Evolutionary conservation across 2,888 invertebrate species (phyloP), one percentile per base, ranked within the genome.

Genomic region (Troides aeacus): DNA sequence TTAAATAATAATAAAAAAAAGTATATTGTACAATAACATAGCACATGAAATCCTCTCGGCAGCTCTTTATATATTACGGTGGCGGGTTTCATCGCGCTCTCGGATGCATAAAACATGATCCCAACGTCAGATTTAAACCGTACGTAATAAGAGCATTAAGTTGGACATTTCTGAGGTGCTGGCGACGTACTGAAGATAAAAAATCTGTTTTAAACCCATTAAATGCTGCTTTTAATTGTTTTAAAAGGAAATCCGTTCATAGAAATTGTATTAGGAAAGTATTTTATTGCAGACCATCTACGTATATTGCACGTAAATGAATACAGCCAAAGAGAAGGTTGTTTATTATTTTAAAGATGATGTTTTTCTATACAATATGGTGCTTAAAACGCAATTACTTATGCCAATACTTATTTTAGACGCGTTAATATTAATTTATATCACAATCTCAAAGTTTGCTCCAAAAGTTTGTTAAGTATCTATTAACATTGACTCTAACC

Each of bases 31-130:
- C 66, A 60, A 66, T 70, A 69, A 61, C 69, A 64, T 82, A 87
- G 84, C 86, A 87, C 84, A 84, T 84, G 83, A 88, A 87, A 88
- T 87, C 85, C 86, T 84, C 82, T 86, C 84, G 83, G 81, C 79
- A 81, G 81, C 80, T 83, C 83, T 87, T 88, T 86, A 86, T 89
- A 87, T 87, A 87, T 89, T 87, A 87, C 85, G 84, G 83, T 83
- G 80, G 88, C 85, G 86, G 69, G 89, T 89, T 87, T 88, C 89
- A 86, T 86, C 89, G 89, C 86, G 84, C 85, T 86, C 88, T 86
- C 81, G 85, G 87, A 92, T 92, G 91, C 91, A 92, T 92, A 90
- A 92, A 90, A 91, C 92, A 91, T 92, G 92, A 91, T 88, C 86
- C 85, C 82, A 77, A 81, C 89, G 89, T 90, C 89, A 90, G 92